Base-by-base conservation (phyloP, 2,888 invertebrate species). In the Neoascia interrupta region DNA sequence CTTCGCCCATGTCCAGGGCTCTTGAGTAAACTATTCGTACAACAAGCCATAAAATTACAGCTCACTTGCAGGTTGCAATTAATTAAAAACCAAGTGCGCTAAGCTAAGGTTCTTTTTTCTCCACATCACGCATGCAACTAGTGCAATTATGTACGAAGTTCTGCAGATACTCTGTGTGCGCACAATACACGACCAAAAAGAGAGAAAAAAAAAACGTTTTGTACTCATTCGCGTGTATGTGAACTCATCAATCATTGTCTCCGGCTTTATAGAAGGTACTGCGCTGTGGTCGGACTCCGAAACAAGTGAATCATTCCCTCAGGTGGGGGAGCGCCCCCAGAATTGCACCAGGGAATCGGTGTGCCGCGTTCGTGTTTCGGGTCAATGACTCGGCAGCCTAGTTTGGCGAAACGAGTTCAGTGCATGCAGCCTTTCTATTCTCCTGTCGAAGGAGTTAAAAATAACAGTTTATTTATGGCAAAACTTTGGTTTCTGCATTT, bases 311-410 rank as follows among this genome's bases (percentile, higher is more conserved):
- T 53, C 64, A 64, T 13, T 28, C 21, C 11, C 21, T 36, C 41
- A 31, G 41, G 21, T 31, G 53, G 23, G 34, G 34, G 21, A 10
- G 23, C n/a, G 26, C 26, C 26, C 26, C 13, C 36, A 53, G 37
- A 49, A 13, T 13, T 26, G 16, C 10, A 39, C 37, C 19, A 10
- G 43, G 34, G 43, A 49, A 74, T 60, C 19, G 53, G 13, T 60
- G 10, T 37, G 31, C 39, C 36, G n/a, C n/a, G 18, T 75, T 69
- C 75, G 75, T 75, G 75, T 75, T 75, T 69, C 43, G 18, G 75
- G 75, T 75, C 75, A 75, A 75, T 75, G 75, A 75, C 75, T 75
- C 51, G 63, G 6, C 63, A 75, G 63, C 75, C 75, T 69, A 75
- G 75, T 69, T 75, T 61, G 45, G 45, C 18, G 23, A 74, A 68